Percentiles rank a stretch among this genome's conserved stretches.
These are phyloP conservation scores for Microctonus brassicae DNA, from an alignment of 2,888 invertebrate genomes.

Conservation along the genomic window DNA sequence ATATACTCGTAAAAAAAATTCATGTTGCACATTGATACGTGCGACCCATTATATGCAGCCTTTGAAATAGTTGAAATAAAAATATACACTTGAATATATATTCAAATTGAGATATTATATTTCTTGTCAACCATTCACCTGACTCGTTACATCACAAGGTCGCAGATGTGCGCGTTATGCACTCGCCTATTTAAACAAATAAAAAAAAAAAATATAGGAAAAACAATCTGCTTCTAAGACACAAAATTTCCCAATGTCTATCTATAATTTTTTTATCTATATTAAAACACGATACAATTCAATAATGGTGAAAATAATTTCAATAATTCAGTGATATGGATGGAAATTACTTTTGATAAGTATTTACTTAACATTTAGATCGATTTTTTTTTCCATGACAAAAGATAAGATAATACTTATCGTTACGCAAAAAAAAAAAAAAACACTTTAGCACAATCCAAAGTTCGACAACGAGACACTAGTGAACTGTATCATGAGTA, in stretches of 20 bases:
- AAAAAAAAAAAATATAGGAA: neutral
- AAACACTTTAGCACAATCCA: conserved; percentile 14
- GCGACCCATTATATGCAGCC: neutral
- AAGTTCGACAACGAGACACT: conserved; percentile 11
- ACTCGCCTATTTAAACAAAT: neutral
- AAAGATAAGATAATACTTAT: conserved; percentile 30
- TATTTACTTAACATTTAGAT: neutral
- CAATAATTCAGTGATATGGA: neutral
- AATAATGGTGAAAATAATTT: neutral
- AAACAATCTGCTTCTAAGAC: neutral
- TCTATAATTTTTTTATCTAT: neutral
- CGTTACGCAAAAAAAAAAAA: neutral
- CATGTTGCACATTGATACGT: neutral
- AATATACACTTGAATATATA: neutral
- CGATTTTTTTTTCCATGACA: neutral
- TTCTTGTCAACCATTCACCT: neutral
- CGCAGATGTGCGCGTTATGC: neutral
- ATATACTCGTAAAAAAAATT: neutral
- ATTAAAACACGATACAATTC: neutral
- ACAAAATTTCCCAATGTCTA: neutral
- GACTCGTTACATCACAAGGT: conserved; percentile 10
- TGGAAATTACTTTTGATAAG: neutral
- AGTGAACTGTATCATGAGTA: neutral
- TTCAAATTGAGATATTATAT: neutral
- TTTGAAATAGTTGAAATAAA: neutral